Conservation (phyloP, 2,113 vertebrate genomes). For the Leptosomus discolor region DNA sequence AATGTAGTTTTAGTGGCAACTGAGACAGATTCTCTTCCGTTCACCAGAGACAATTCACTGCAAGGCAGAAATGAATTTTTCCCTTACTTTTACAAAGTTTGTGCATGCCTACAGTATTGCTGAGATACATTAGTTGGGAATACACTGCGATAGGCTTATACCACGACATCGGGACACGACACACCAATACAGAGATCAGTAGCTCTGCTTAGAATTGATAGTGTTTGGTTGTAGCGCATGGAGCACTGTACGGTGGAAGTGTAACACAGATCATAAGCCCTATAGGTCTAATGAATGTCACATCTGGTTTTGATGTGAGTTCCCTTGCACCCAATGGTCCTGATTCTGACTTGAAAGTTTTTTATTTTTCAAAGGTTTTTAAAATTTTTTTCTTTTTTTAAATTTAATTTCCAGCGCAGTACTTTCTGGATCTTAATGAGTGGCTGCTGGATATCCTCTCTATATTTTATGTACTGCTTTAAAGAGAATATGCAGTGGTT, state of each 20-base stretch:
- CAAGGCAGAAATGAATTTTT: not conserved
- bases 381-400: not conserved
- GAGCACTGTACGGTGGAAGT: not conserved
- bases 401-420: constrained; percentile 66
- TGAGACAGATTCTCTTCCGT: not conserved
- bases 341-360: not conserved
- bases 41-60: not conserved
- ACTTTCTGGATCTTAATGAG: constrained; percentile 79
- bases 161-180: not conserved
- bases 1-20: not conserved
- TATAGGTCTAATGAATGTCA: not conserved
- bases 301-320: not conserved
- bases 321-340: not conserved
- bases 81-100: not conserved
- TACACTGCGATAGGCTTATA: not conserved
- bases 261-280: not conserved
- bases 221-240: not conserved
- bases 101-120: not conserved
- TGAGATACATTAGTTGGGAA: not conserved
- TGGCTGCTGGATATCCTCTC: constrained; percentile 73
- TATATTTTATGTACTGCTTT: constrained; percentile 69
- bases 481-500: constrained; percentile 71
- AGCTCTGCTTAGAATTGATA: not conserved
- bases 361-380: not conserved
- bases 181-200: not conserved